Base-by-base conservation (phyloP, 2,797 vertebrate species). In the Epinephelus coioides region DNA sequence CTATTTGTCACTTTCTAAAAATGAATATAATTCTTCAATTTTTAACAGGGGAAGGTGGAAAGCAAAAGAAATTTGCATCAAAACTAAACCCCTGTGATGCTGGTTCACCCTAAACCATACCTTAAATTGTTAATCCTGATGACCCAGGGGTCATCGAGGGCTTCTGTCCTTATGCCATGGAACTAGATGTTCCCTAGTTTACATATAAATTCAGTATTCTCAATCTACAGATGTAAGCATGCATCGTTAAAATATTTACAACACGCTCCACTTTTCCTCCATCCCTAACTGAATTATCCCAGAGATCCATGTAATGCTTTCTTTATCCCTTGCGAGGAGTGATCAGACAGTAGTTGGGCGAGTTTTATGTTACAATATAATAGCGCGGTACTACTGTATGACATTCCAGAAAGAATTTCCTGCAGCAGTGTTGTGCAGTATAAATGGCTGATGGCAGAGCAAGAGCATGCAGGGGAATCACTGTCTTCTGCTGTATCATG, bases 301-400 rank as follows among this genome's bases (percentile, higher is more conserved):
- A 61, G 55, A 53, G 54, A 75, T 65, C 34, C 4, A 12, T 76
- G 44, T 50, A 44, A 64, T 63, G 68, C 63, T 73, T 18, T 50
- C 27, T 73, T 67, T 43, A 62, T 82, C 34, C 30, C 34, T 70
- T 46, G 68, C 11, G 19, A 43, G 14, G 17, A 44, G 4, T 15
- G 13, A 62, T 76, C 61, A 63, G 27, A 43, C 55, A 74, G 54
- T 25, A 67, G 69, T 53, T 69, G 34, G 30, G 12, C 53, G 49
- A 70, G 55, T 73, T 84, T 82, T 54, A 84, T 79, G 55, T 72
- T 65, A 49, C 44, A 50, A 50, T 76, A 14, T 71, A 70, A 74
- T 21, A 47, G 47, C 60, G 23, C 67, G 47, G 7, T 50, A 66
- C 50, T 5, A 34, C 51, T 46, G 50, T 67, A 43, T 49, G 68